Evolutionary conservation across 2,888 invertebrate species (phyloP).

Genomic region (Torymus auratus): DNA sequence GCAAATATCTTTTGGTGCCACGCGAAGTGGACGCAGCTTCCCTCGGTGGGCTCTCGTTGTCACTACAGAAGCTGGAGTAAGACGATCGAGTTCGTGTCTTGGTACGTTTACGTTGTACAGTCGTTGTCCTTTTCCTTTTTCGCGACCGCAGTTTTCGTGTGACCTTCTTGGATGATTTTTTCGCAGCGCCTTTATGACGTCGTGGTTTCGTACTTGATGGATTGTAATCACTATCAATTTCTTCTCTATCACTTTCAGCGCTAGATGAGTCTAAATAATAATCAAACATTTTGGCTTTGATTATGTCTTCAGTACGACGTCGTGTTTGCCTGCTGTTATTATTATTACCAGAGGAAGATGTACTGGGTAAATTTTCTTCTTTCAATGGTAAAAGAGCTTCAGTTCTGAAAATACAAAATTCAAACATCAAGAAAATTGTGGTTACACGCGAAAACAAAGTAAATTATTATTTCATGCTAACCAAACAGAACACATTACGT

Average conservation of each 20-base stretch:
- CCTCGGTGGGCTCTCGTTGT: conserved; percentile 51
- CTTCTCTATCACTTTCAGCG: conserved; percentile 58
- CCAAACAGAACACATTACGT: too few species aligned
- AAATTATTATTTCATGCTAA: too few species aligned
- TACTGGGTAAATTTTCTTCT: conserved; percentile 57
- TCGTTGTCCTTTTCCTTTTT: conserved; percentile 58
- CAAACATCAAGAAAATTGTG: background rate
- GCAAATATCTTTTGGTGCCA: conserved; percentile 53
- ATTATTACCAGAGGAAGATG: conserved; percentile 47
- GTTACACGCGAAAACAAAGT: too few species aligned
- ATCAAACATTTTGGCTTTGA: conserved; percentile 36
- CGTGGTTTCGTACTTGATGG: conserved; percentile 51
- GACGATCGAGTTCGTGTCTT: conserved; percentile 52
- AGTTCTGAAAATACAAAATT: conserved; percentile 11
- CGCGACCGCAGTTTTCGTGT: conserved; percentile 40
- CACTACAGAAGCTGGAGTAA: conserved; percentile 57
- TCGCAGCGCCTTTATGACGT: conserved; percentile 43
- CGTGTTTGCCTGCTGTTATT: conserved; percentile 29
- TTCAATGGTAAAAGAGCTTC: conserved; percentile 5
- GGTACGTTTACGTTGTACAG: conserved; percentile 46
- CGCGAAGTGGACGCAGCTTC: conserved; percentile 44
- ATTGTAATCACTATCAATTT: conserved; percentile 64
- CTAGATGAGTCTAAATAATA: conserved; percentile 26
- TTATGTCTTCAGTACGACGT: conserved; percentile 26
- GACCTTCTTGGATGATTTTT: conserved; percentile 57